Base-by-base conservation (phyloP, 2,797 vertebrate genomes). In the Phrynocephalus forsythii region DNA sequence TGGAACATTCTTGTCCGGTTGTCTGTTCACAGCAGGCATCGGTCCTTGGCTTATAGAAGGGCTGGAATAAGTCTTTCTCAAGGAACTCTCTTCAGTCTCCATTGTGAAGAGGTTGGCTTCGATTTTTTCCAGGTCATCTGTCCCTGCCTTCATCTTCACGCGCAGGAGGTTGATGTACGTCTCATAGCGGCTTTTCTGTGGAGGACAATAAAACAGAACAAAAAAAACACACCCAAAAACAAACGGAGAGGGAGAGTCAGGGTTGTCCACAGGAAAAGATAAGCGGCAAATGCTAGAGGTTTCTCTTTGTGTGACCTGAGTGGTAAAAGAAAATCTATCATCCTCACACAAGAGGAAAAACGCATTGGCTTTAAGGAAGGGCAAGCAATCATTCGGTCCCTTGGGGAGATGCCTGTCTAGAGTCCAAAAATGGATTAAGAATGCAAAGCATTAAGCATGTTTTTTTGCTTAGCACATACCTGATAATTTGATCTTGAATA, bases 161-260 rank as follows among this genome's bases (percentile, higher is more conserved):
- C 97, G 97, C 93, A 99, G 96, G 87, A 99, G 97, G 92, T 96
- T 97, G 95, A 98, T 96, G 87, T 99, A 99, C 0, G 98, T 99
- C 95, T 99, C 98, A 69, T 99, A 99, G 80, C 98, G 98, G 67
- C 97, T 98, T 95, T 98, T 99, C 98, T 99, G 97, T 89, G 93
- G 90, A 79, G 84, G 83, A 16, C 90, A 89, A 93, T 48, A 83
- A 87, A 92, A 94, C 22, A 90, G 90, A 82, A 72, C 16, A 3
- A 67, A 78, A 78, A 91, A 75, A 67, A 78, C 33, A 1, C 33
- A 33, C 33, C 33, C 33, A 2, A 33, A 33, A 33, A 33, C 33
- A 33, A 33, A 66, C 67, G 89, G 90, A 86, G 63, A 92, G 88
- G 30, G 24, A 76, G 33, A 52, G 48, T 63, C 83, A 79, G 86